Evolutionary conservation across 2,113 vertebrate genomes (phyloP), one percentile per base, ranked within the genome.

Genomic region (Mungos mungo): DNA sequence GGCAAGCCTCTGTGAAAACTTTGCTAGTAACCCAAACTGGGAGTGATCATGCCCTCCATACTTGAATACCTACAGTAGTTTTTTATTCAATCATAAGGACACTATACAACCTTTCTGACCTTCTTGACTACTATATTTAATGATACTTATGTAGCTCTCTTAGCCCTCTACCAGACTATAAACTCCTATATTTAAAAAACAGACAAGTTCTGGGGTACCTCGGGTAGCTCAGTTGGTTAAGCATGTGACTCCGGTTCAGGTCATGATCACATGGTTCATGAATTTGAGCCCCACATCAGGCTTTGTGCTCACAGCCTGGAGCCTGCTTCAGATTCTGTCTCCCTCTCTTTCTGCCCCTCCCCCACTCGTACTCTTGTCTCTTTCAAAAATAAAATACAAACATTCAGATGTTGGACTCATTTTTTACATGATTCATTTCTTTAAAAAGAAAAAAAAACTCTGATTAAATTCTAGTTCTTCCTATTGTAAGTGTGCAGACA

Each of bases 381-480:
- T 60, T 7, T 60, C 8, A 60, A 60, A 60, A 60, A 60, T 60
- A 60, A 3, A 57, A 57, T 21, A 57, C 54, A 57, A 41, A 41
- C 41, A 41, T 41, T 41, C 41, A 41, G 41, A 41, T 41, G 41
- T 41, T 41, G 41, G 41, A 41, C 41, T 41, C 41, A 41, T 41
- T 41, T 41, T 41, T 41, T 41, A 41, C 4, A 41, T 41, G 41
- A 41, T 4, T 41, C 41, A 41, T 41, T 41, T 41, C 41, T 41
- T 57, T 60, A 60, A 1, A 60, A 60, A 57, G 19, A 57, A 57
- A 57, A 57, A 21, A 18, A 65, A 83, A 0, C 21, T 52, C 13
- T 54, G 15, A 85, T 94, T 29, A 82, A 95, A 91, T 77, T 92
- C 50, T 41, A 27, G 33, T 72, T 95, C 87, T 96, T 95, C 21